Evolutionary conservation across 2,888 invertebrate genomes (phyloP), one percentile per base, ranked within the genome.

Genomic region (Diogma glabrata): DNA sequence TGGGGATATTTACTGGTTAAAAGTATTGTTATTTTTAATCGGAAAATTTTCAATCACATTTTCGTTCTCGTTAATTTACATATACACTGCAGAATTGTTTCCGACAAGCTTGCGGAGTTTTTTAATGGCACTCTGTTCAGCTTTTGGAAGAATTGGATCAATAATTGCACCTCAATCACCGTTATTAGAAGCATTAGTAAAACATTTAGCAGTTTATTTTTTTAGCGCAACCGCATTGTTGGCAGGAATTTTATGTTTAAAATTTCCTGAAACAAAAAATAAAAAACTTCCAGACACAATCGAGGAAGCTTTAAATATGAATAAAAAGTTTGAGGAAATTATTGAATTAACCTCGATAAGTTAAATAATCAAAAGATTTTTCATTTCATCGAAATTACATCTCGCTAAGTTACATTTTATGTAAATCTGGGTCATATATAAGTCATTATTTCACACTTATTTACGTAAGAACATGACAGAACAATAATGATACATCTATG

Each of bases 121-220:
- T 17, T 72, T 82, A 57, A 72, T 84, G 47, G 79, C 81, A 4
- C 73, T 79, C 47, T 81, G 81, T 65, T 82, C 82, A 48, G 81
- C 83, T 71, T 74, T 81, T 57, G 84, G 84, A 40, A 73, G 83
- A 12, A 57, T 82, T 52, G 84, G 84, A 12, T 80, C 82, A 14
- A 76, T 82, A 63, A 64, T 81, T 51, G 82, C 84, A 24, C 84
- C 84, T 30, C 83, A 82, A 66, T 79, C 82, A 9, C 80, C 80
- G 14, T 67, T 83, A 30, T 64, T 84, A 59, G 23, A 20, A 2
- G 4, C 22, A 14, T 2, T 48, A 5, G 17, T 33, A 19, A 16
- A 12, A 33, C 12, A 19, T 20, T 33, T 77, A 49, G 76, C 78
- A 1, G 71, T 76, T 1, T 72, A 75, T 24, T 64, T 77, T 54